A percentile compares a stretch with the other conserved stretches of the same genome.
phyloP scores from a whole-genome alignment of 2,113 vertebrate genomes.

The Epinephelus cyanopodus region DNA sequence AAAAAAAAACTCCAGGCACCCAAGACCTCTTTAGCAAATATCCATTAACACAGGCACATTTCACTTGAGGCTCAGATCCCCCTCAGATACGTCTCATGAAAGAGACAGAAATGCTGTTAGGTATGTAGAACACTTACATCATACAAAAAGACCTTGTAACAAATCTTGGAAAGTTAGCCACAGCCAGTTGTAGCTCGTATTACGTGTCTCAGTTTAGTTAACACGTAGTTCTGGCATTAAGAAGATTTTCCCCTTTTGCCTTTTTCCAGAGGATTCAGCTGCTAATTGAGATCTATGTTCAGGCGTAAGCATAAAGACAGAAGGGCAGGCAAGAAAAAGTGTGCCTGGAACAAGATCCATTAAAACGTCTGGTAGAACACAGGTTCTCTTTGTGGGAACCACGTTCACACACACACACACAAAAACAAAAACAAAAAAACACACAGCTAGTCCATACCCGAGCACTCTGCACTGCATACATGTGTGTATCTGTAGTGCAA shows the following conservation, averaged over 20 bases:
- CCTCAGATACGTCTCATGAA: background rate
- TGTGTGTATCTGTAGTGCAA: conserved; percentile 28
- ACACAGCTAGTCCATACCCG: conserved; percentile 19
- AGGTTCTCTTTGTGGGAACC: conserved; percentile 15
- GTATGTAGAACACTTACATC: background rate
- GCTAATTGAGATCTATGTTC: conserved; percentile 53
- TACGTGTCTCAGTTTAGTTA: conserved; percentile 16
- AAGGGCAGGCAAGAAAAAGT: conserved; percentile 44
- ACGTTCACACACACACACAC: background rate
- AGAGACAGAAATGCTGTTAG: background rate
- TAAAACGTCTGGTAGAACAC: conserved; percentile 36
- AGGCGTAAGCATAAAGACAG: conserved; percentile 12
- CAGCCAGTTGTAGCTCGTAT: background rate
- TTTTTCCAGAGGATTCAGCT: conserved; percentile 30
- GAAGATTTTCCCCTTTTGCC: background rate
- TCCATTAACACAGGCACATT: background rate
- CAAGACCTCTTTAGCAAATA: conserved; percentile 7
- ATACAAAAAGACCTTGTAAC: conserved; percentile 2
- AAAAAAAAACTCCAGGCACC: background rate
- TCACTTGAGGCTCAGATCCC: background rate
- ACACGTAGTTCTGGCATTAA: conserved; percentile 26
- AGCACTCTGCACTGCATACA: conserved; percentile 2
- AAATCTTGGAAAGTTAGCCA: background rate
- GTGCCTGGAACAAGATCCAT: conserved; percentile 42
- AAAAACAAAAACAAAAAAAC: background rate